phyloP scores from a whole-genome alignment of 2,113 vertebrate genomes.

The Nothoprocta perdicaria region DNA sequence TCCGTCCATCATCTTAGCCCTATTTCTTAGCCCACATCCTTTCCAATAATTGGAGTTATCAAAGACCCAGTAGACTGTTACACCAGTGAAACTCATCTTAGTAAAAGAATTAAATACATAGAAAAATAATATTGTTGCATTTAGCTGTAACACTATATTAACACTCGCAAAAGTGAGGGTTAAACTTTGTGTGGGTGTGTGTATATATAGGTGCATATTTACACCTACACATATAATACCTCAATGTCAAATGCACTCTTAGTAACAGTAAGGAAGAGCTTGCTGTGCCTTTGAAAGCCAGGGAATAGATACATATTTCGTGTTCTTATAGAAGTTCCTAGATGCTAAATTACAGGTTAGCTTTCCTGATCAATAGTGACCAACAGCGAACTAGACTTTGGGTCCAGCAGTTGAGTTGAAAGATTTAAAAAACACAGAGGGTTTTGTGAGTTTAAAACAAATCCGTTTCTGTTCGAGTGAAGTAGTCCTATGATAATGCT shows the following conservation, averaged over 20 bases:
- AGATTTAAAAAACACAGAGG: neutral
- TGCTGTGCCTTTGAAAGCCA: neutral
- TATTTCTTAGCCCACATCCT: fast-evolving
- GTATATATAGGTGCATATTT: fast-evolving
- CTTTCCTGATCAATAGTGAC: neutral
- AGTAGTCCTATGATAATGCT: fast-evolving
- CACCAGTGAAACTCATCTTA: fast-evolving
- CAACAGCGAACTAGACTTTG: fast-evolving
- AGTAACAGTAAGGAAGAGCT: fast-evolving
- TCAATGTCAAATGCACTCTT: fast-evolving
- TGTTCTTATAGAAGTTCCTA: neutral
- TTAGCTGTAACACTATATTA: fast-evolving
- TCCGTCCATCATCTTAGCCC: neutral
- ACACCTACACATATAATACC: fast-evolving
- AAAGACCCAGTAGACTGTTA: neutral
- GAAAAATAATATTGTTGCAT: neutral
- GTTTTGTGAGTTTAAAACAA: neutral
- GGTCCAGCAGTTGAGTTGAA: neutral
- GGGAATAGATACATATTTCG: neutral
- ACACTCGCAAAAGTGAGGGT: neutral
- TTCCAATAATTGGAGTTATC: too few species aligned
- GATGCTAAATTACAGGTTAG: neutral
- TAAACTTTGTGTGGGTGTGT: fast-evolving
- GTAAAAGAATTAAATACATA: neutral
- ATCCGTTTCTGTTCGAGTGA: neutral